A percentile compares a stretch with the other conserved stretches of the same genome.
Conservation (phyloP, 2,888 invertebrate genomes). For the Orthonychiurus folsomi region DNA sequence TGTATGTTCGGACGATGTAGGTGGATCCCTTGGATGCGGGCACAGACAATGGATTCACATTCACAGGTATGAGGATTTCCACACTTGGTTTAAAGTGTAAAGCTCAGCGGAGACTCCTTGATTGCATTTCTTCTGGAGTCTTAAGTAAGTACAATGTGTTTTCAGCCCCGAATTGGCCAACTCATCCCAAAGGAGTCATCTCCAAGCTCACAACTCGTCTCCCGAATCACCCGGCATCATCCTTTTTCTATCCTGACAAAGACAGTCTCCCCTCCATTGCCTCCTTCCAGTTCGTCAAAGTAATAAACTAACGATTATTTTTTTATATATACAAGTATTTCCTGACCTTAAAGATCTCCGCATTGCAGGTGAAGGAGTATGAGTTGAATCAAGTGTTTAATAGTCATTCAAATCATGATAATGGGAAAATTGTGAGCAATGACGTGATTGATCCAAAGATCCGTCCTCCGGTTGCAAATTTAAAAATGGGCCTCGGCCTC, state of each 20-base stretch:
- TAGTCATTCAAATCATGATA: constrained; percentile 48
- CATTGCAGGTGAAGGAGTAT: constrained; percentile 70
- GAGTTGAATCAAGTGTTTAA: constrained; percentile 72
- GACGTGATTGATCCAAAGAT: constrained; percentile 68
- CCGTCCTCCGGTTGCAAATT: constrained; percentile 44
- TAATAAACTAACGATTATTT: constrained; percentile 43
- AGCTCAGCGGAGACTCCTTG: no score
- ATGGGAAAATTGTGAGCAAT: constrained; percentile 36
- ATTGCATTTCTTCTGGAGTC: no score
- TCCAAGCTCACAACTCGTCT: constrained; percentile 79
- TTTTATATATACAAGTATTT: background rate
- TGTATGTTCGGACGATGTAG: constrained; percentile 46
- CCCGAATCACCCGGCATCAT: constrained; percentile 85
- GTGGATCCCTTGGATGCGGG: constrained; percentile 87
- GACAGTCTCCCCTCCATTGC: constrained; percentile 81
- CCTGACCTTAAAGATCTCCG: background rate
- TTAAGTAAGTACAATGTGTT: background rate
- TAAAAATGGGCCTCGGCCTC: constrained; percentile 38
- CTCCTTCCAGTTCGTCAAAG: constrained; percentile 83
- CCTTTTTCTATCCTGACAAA: constrained; percentile 85
- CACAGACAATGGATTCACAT: constrained; percentile 89
- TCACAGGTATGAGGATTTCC: constrained; percentile 56
- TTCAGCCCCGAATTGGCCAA: constrained; percentile 84
- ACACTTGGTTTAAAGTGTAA: no score
- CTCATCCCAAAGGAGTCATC: constrained; percentile 77